Evolutionary conservation across 2,797 vertebrate species (phyloP), one percentile per base, ranked within the genome.

Genomic region (Tragelaphus oryx): DNA sequence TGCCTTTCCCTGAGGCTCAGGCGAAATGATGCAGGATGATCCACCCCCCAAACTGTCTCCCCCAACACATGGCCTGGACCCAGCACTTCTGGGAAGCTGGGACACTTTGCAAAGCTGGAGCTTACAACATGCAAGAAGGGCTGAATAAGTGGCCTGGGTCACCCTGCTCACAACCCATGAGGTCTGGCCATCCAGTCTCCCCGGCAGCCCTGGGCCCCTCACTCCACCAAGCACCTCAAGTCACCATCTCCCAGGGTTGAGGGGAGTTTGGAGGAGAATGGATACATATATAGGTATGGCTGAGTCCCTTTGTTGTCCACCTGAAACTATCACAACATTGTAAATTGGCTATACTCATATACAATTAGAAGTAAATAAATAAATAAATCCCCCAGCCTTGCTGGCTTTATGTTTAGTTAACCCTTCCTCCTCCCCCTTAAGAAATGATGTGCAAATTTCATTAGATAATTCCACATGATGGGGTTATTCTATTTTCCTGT

Each of bases 131-230:
- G 55, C 33, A 41, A 62, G 41, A 16, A 75, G 33, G 74, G 71
- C n/a, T 54, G 14, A 4, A 74, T 1, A 2, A 18, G 5, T 20
- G 41, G 22, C 55, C 24, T 5, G 0, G 83, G 30, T 48, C 6
- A 0, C 12, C 60, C 11, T 1, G 0, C 18, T 60, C n/a, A 52
- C 16, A 3, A 8, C 11, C 6, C 0, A 0, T 7, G 37, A 8
- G 44, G 37, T 41, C 17, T 16, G 5, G 11, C 46, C 18, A 0
- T 41, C 33, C 9, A 0, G 6, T 10, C 33, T 68, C 33, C 18
- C 0, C 0, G 0, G 37, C 1, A 8, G 52, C 22, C 57, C 20
- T 0, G n/a, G 20, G 5, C 9, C 13, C 60, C 82, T 46, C 12
- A 0, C 65, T 71, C 0, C 1, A 0, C 0, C 14, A 3, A 33